Conservation (phyloP, 1,140 invertebrate species). For the Sycophila sp. region DNA sequence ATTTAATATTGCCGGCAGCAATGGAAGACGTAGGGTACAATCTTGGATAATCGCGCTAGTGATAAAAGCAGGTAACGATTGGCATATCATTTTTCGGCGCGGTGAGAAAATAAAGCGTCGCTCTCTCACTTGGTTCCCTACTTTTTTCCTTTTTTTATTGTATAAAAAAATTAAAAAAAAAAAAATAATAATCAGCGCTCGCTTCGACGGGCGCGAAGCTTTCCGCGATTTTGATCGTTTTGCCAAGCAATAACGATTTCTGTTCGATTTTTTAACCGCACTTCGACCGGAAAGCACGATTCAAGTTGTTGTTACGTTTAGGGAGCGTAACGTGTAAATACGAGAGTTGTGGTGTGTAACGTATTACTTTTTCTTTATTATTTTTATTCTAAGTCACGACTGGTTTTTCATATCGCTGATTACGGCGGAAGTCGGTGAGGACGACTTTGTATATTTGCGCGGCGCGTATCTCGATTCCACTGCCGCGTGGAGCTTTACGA, state of each 20-base stretch:
- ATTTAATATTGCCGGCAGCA: no score
- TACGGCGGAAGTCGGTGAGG: no score
- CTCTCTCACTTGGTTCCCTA: constrained; percentile 16
- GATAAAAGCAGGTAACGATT: constrained; percentile 44
- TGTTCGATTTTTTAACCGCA: background rate
- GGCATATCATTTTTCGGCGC: constrained; percentile 55
- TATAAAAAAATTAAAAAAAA: no score
- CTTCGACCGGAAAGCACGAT: background rate
- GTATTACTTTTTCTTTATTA: no score
- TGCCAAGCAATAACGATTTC: constrained; percentile 14
- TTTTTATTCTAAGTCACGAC: constrained; percentile 33
- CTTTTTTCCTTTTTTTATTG: background rate
- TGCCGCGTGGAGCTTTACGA: background rate
- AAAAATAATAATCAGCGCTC: no score
- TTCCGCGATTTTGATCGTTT: background rate
- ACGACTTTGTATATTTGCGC: background rate
- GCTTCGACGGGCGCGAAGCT: no score
- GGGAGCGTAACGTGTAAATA: constrained; percentile 9
- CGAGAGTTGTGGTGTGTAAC: background rate
- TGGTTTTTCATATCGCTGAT: constrained; percentile 30
- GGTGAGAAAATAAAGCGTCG: background rate
- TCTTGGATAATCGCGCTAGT: constrained; percentile 33
- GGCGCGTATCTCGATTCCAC: constrained; percentile 20
- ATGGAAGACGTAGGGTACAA: constrained; percentile 33
- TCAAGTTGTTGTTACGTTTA: constrained; percentile 18